Base-by-base conservation (phyloP, 2,113 vertebrate species). In the Prionailurus viverrinus region DNA sequence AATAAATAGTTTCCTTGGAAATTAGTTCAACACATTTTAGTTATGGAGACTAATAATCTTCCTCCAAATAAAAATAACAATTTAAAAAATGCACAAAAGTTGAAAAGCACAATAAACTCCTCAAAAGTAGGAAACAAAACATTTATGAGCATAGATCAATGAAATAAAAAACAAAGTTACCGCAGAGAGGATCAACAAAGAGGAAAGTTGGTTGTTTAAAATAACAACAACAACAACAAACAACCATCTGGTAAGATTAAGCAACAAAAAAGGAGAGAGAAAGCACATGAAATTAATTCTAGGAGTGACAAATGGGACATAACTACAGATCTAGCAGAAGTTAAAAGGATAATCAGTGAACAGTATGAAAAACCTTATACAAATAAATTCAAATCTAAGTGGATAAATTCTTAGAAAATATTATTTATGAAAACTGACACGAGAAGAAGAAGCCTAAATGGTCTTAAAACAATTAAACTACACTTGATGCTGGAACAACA, bases 51-150 rank as follows among this genome's bases (percentile, higher is more conserved):
- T 5, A 86, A 79, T 51, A 85, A 63, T 76, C 27, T 76, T 29
- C 36, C 61, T 96, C 74, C 48, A 93, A 96, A 90, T 65, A 93
- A 53, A 90, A 93, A 76, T 14, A 76, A 80, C 33, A 55, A 58
- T 53, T 92, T 53, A 3, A 8, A 93, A 97, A 93, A 74, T 13
- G 45, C 21, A 48, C 63, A n/a, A 29, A 89, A 83, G 4, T 21
- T 29, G 12, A 48, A 66, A 48, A 90, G 7, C 25, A n/a, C 53
- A 61, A 31, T n/a, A 55, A 84, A 15, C 14, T n/a, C 19, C 45
- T 53, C 39, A 81, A 61, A 85, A 92, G 48, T 55, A 73, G 71
- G 48, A 89, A 71, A 65, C 12, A 87, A 36, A 31, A 80, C 13
- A 65, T 58, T 80, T 83, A 74, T 65, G 69, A 63, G 55, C 33